Base-by-base conservation (phyloP, 2,797 vertebrate species). In the Scomberomorus guttatus region DNA sequence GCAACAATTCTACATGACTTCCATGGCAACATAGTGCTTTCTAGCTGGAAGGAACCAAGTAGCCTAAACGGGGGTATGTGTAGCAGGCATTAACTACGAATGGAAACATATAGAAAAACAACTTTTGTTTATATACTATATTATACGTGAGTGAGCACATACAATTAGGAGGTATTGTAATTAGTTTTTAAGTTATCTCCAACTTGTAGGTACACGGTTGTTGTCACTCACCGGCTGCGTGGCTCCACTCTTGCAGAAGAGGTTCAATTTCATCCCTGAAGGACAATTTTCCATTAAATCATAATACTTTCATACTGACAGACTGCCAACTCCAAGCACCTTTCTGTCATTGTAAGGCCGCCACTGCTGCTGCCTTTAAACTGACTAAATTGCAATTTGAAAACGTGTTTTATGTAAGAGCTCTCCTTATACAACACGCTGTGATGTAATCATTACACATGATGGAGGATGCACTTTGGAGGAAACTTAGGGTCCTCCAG, bases 231-330 rank as follows among this genome's bases (percentile, higher is more conserved):
- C 10, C 29, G 6, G 1, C 9, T 37, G 9, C 17, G 18, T 22
- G 56, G 52, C 14, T 58, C 22, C 22, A 1, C 37, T n/a, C 46
- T 56, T 18, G 52, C 32, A 57, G 3, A 24, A 18, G 2, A 6
- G 2, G 6, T 55, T 42, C 34, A 42, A n/a, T 5, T 75, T 54
- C 18, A 42, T 48, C 46, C 22, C 18, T 27, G 13, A 46, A 24
- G 24, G 13, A 25, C 46, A 17, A 37, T 20, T 61, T 50, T 4
- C 56, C 7, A 25, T 61, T 54, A 54, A 15, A 34, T 48, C 39
- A 29, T 10, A 64, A 22, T n/a, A 18, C 52, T 55, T 62, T 69
- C 64, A 37, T 44, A 46, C 48, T 29, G 69, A 34, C 50, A 58
- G 27, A 20, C 54, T 42, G 50, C 70, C 60, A 61, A 20, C 20